Evolutionary conservation across 2,888 invertebrate genomes (phyloP), one percentile per base, ranked within the genome.

Genomic region (Drosophila rellima): DNA sequence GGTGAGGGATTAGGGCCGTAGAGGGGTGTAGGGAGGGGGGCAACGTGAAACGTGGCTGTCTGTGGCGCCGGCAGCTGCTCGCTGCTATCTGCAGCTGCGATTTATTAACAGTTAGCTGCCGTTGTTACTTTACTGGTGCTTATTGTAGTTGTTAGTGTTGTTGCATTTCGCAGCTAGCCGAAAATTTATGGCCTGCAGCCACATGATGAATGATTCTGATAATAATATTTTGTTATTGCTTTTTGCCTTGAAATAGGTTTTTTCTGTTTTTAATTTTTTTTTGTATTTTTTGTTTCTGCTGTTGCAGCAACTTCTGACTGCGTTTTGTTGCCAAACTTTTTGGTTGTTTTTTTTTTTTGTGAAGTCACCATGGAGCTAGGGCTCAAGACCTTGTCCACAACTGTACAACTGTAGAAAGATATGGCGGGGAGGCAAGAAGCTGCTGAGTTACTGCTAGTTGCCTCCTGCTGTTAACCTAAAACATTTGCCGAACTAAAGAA

Each of bases 131-230:
- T 70, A 65, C 76, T 65, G 80, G 78, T 73, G 70, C 47, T 63
- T 71, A 47, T 63, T 67, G 39, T 60, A 47, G 62, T 65, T 60
- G 51, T 72, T 68, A 44, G 33, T 71, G 52, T 39, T 80, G 80
- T 72, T 82, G 74, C 82, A 78, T 70, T 88, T 88, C 73, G 74
- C 69, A 82, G 77, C 69, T 69, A 82, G 86, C 77, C 80, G 71
- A 79, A 86, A 90, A 90, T 90, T 90, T 90, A 90, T 90, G 89
- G 89, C 90, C 88, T 90, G 90, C 88, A 89, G 84, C 90, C 85
- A 88, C 90, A 90, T 90, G 90, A 90, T 90, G 90, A 89, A 90
- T 89, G 90, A 83, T 88, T 90, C 84, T 89, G 88, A 86, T 90
- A 88, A 88, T 90, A 83, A 90, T 89, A 88, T 88, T 86, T 85